A percentile compares a stretch with the other conserved stretches of the same genome.
Conservation (phyloP, 1,140 invertebrate genomes). For the Trinorchestia longiramus region DNA sequence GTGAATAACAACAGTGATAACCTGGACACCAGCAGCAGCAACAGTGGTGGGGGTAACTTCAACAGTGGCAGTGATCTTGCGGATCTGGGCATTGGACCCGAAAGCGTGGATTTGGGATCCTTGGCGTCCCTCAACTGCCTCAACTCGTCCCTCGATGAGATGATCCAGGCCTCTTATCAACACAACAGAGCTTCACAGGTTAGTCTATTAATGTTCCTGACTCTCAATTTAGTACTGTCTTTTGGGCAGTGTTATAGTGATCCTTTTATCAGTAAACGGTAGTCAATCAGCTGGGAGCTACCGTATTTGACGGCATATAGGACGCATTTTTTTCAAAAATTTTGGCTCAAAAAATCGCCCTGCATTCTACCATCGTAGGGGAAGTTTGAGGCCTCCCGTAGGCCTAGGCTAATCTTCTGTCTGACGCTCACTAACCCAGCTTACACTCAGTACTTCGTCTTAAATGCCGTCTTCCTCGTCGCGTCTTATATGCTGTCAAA, state of each 20-base stretch:
- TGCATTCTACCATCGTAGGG: too few relatives aligned
- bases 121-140: slow-evolving; percentile 48
- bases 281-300: too few relatives aligned
- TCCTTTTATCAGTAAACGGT: background rate
- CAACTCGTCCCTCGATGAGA: slow-evolving; percentile 38
- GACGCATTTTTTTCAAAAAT: too few relatives aligned
- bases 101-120: slow-evolving; percentile 46
- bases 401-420: too few relatives aligned
- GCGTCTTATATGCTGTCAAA: too few relatives aligned
- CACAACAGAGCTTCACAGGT: slow-evolving; percentile 39
- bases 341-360: too few relatives aligned
- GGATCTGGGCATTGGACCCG: slow-evolving; percentile 18
- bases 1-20: background rate
- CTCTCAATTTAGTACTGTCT: background rate
- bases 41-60: background rate
- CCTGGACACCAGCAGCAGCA: background rate
- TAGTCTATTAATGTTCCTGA: background rate
- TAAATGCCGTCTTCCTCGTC: too few relatives aligned
- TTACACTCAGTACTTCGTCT: too few relatives aligned
- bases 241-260: background rate
- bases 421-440: too few relatives aligned
- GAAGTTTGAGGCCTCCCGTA: too few relatives aligned
- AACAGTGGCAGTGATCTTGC: background rate
- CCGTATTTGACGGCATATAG: too few relatives aligned
- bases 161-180: slow-evolving; percentile 36